Evolutionary conservation across 1,140 invertebrate genomes (phyloP).

Genomic region (Mizuhopecten yessoensis): DNA sequence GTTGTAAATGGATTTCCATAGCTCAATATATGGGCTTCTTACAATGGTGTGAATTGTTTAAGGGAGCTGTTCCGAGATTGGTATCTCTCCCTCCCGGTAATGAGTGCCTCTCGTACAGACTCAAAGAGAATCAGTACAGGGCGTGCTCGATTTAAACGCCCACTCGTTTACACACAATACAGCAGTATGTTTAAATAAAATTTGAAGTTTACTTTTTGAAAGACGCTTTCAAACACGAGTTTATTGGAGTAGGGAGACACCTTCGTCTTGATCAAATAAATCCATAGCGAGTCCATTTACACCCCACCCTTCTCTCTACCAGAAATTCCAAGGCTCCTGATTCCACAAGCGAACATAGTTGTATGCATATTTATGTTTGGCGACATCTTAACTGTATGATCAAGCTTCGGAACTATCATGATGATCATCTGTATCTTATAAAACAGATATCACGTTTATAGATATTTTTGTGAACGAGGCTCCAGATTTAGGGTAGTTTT

Average conservation of each 20-base stretch:
- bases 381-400: background rate
- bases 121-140: conserved; percentile 5
- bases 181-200: background rate
- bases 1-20: conserved; percentile 18
- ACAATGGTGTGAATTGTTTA: background rate
- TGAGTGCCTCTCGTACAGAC: background rate
- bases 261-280: background rate
- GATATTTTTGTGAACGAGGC: background rate
- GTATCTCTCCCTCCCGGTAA: background rate
- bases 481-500: background rate
- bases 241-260: background rate
- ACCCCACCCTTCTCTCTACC: background rate
- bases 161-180: background rate
- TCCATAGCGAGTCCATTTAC: background rate
- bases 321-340: background rate
- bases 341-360: background rate
- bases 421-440: background rate
- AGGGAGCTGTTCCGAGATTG: background rate
- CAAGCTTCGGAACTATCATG: background rate
- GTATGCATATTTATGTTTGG: background rate
- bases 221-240: background rate
- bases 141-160: conserved; percentile 31
- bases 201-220: background rate
- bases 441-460: background rate
- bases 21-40: background rate